A percentile compares a stretch with the other conserved stretches of the same genome.
These are phyloP conservation scores for Nephrotoma flavescens DNA, from an alignment of 2,888 invertebrate genomes.

Conservation along the genomic window DNA sequence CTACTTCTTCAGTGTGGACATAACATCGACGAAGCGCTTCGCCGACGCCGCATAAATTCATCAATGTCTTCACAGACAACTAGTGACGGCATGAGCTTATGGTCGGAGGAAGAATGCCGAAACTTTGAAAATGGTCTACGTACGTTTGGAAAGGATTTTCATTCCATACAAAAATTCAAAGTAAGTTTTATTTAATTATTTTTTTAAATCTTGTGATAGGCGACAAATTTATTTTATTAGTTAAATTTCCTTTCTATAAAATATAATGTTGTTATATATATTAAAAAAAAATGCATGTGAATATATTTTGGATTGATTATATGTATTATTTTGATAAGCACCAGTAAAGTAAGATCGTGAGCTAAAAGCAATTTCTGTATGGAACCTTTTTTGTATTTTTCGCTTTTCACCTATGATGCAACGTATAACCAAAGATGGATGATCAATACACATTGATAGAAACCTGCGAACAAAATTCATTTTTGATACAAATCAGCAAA, in stretches of 20 bases:
- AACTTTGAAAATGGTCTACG: conserved; percentile 93
- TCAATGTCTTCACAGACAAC: conserved; percentile 41
- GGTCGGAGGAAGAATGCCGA: conserved; percentile 95
- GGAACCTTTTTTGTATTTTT: too few species aligned
- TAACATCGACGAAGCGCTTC: conserved; percentile 83
- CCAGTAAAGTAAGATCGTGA: too few species aligned
- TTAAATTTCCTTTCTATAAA: background rate
- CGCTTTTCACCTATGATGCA: too few species aligned
- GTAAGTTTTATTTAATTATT: conserved; percentile 25
- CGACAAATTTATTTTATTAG: background rate
- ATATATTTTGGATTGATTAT: background rate
- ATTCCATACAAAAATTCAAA: conserved; percentile 84
- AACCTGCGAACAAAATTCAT: too few species aligned
- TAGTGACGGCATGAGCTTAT: conserved; percentile 64
- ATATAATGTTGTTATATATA: background rate
- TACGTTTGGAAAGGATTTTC: conserved; percentile 91
- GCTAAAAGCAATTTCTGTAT: too few species aligned
- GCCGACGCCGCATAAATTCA: conserved; percentile 61
- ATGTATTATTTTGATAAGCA: background rate
- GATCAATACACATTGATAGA: too few species aligned
- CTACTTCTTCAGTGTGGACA: conserved; percentile 86
- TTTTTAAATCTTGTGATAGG: background rate
- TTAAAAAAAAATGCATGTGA: background rate
- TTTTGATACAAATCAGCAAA: too few species aligned
- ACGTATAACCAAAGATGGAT: too few species aligned